Conservation (phyloP, 1,140 invertebrate genomes). For the Pseudoatta argentina region DNA sequence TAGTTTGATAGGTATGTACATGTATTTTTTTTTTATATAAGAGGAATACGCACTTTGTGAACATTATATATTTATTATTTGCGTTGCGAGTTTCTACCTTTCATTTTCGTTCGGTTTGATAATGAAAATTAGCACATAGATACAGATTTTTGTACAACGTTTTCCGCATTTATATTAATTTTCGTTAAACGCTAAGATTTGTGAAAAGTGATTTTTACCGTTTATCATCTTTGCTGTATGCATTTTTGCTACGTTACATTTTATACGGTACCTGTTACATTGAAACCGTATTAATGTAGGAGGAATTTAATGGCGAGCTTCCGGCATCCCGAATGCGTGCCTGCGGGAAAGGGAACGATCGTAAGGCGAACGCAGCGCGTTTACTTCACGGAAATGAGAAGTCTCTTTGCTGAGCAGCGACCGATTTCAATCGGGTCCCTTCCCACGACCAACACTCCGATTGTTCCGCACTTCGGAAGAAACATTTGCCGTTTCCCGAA, state of each 20-base stretch:
- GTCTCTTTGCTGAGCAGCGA: constrained; percentile 41
- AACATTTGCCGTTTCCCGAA: constrained; percentile 58
- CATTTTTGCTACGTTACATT: background rate
- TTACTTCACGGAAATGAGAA: constrained; percentile 52
- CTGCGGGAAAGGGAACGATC: constrained; percentile 38
- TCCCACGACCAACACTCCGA: constrained; percentile 51
- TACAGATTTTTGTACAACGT: background rate
- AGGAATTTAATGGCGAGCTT: constrained; percentile 28
- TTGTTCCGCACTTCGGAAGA: constrained; percentile 56
- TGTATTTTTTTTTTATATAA: no score
- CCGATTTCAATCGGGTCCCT: constrained; percentile 53
- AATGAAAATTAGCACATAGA: background rate
- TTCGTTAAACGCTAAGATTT: background rate
- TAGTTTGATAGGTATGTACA: background rate
- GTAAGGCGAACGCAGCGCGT: background rate
- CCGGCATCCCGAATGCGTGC: constrained; percentile 34
- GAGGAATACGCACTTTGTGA: background rate
- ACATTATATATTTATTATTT: background rate
- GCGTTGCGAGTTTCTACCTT: background rate
- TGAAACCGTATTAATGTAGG: background rate
- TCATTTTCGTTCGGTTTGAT: background rate
- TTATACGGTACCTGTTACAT: background rate
- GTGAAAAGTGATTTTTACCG: background rate
- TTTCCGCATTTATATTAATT: background rate
- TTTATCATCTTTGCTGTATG: no score